Evolutionary conservation across 2,888 invertebrate genomes (phyloP).

Genomic region (Liposcelis brunnea): DNA sequence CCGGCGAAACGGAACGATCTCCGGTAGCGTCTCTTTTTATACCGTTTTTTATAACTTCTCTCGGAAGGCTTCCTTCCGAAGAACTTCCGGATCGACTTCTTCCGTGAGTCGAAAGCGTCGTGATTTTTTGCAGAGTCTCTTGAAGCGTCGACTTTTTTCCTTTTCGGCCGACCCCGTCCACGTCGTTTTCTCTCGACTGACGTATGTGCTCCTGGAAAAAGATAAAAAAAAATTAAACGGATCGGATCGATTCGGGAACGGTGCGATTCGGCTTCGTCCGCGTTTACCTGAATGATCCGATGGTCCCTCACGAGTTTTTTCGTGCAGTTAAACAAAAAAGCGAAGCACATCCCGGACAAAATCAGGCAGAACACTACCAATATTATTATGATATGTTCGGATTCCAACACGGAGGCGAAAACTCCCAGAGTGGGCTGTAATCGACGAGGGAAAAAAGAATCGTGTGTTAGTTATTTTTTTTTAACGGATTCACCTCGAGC

Average conservation of each 20-base stretch:
- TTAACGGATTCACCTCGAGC: too few species aligned
- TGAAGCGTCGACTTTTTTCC: conserved; percentile 22
- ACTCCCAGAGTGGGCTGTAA: conserved; percentile 21
- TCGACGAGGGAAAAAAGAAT: conserved; percentile 12
- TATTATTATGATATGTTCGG: conserved; percentile 68
- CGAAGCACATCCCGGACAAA: conserved; percentile 72
- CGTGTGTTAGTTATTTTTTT: background rate
- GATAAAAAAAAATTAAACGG: too few species aligned
- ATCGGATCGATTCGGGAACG: too few species aligned
- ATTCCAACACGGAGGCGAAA: conserved; percentile 19
- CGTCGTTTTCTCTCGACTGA: conserved; percentile 60
- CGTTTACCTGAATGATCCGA: conserved; percentile 60
- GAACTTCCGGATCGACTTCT: conserved; percentile 21
- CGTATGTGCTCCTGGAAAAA: conserved; percentile 50
- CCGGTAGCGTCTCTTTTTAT: conserved; percentile 21
- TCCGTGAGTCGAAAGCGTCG: conserved; percentile 22
- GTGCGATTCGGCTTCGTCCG: too few species aligned
- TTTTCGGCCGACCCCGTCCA: conserved; percentile 44
- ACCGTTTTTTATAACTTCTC: conserved; percentile 22
- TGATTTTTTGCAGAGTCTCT: conserved; percentile 20
- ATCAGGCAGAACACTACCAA: conserved; percentile 75
- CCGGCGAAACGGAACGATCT: conserved; percentile 18
- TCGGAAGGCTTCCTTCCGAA: conserved; percentile 23
- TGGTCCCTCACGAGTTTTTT: conserved; percentile 75
- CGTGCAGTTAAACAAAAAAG: conserved; percentile 75